Percentiles rank a stretch among this genome's conserved stretches.
Evolutionary conservation across 2,888 invertebrate genomes (phyloP).

Genomic region (Tethea ocularis): DNA sequence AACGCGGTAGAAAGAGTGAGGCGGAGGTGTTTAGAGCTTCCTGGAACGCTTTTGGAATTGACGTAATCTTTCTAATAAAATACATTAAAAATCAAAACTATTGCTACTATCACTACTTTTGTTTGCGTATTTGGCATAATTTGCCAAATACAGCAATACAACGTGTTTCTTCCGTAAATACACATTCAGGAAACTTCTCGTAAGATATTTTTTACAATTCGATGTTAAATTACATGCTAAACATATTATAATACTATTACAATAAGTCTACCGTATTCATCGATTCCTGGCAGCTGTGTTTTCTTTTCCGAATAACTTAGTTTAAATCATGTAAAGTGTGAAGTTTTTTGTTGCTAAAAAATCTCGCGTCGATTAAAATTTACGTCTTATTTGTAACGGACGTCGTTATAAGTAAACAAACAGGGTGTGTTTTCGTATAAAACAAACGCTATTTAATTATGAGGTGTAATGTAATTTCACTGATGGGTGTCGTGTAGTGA

Average conservation of each 20-base stretch:
- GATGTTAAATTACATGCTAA: neutral
- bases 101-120: neutral
- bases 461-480: constrained; percentile 65
- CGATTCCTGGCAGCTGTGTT: constrained; percentile 5
- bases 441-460: constrained; percentile 70
- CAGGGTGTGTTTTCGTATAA: constrained; percentile 57
- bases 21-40: too few species aligned
- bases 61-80: too few species aligned
- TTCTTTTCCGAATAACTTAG: neutral
- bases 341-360: neutral
- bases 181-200: neutral
- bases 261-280: neutral
- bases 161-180: neutral
- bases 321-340: neutral
- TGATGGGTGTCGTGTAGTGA: constrained; percentile 47
- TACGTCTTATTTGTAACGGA: neutral
- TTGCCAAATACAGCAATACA: too few species aligned
- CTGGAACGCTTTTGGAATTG: too few species aligned
- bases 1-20: too few species aligned
- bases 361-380: neutral
- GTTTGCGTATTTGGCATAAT: too few species aligned
- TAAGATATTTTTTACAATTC: constrained; percentile 3
- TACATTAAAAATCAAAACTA: too few species aligned
- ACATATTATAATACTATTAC: neutral
- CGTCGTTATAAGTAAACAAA: constrained; percentile 18